These are phyloP conservation scores for human DNA, from an alignment of 2,113 vertebrate genomes.

Conservation along the genomic window GRCh38 chr2:44776001-44776500, in stretches of 20 bases:
- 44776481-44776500: conserved; percentile 79
- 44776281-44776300: conserved; percentile 66
- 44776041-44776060: conserved; percentile 93
- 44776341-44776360: conserved; percentile 84
- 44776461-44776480: conserved; percentile 85
- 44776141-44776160: conserved; percentile 93
- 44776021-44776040: conserved; percentile 95
- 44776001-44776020: conserved; percentile 96
- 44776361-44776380: conserved; percentile 82
- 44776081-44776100: conserved; percentile 93
- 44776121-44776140: conserved; percentile 94
- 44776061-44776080: conserved; percentile 95
- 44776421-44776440: conserved; percentile 80
- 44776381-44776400: conserved; percentile 80
- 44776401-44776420: conserved; percentile 84
- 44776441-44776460: conserved; percentile 82
- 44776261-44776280: conserved; percentile 76
- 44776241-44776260: conserved; percentile 90
- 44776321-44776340: conserved; percentile 90
- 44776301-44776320: conserved; percentile 90
- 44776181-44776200: conserved; percentile 92
- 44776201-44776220: conserved; percentile 89
- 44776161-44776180: conserved; percentile 96
- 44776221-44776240: conserved; percentile 90
- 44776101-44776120: conserved; percentile 92